phyloP scores from a whole-genome alignment of 2,888 invertebrate species.

The Pardosa pseudoannulata region DNA sequence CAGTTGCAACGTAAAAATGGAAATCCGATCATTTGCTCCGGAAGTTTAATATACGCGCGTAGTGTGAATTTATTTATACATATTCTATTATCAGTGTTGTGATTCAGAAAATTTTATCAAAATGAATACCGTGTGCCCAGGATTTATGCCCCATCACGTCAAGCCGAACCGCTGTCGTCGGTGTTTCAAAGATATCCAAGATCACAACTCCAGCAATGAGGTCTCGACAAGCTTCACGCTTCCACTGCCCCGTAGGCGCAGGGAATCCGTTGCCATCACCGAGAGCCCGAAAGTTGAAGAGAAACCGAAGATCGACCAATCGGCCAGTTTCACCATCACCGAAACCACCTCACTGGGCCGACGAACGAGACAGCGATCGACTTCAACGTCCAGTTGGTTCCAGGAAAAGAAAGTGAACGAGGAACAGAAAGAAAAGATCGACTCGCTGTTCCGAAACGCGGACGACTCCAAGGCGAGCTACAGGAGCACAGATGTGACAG shows the following conservation, averaged over 20 bases:
- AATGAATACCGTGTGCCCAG: conserved; percentile 77
- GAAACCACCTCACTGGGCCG: conserved; percentile 44
- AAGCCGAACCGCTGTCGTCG: conserved; percentile 96
- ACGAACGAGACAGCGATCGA: conserved; percentile 40
- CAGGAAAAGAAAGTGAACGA: conserved; percentile 59
- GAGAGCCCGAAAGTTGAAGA: conserved; percentile 43
- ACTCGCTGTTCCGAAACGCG: conserved; percentile 50
- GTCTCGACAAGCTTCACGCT: conserved; percentile 63
- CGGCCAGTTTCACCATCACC: conserved; percentile 54
- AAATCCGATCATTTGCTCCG: neutral
- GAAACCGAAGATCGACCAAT: conserved; percentile 6
- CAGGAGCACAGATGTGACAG: neutral
- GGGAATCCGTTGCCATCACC: conserved; percentile 64
- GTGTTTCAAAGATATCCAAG: conserved; percentile 84
- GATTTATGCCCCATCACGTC: conserved; percentile 95
- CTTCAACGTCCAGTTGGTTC: conserved; percentile 65
- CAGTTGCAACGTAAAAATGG: neutral
- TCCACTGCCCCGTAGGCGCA: conserved; percentile 54
- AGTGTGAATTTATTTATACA: conserved; percentile 1
- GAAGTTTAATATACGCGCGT: neutral
- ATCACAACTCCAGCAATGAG: conserved; percentile 63
- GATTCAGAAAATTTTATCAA: neutral
- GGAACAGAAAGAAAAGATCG: conserved; percentile 57
- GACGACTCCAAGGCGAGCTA: conserved; percentile 52
- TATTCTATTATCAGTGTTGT: neutral